Base-by-base conservation (phyloP, 2,888 invertebrate species). In the Cephonodes hylas region DNA sequence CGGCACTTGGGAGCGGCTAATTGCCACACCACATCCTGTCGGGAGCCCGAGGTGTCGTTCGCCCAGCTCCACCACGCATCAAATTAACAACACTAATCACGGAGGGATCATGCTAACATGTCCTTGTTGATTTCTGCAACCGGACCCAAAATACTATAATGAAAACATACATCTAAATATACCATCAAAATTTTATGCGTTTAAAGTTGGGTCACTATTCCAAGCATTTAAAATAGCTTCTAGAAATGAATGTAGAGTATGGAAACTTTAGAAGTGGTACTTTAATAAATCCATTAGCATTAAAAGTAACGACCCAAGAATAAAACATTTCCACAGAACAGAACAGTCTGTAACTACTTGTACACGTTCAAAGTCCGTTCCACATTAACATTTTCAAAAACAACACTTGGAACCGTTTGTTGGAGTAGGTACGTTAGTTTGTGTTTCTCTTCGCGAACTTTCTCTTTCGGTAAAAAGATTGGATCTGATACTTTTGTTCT, bases 1-100 rank as follows among this genome's bases (percentile, higher is more conserved):
- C 82, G 85, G 83, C 89, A 88, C 89, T 87, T 88, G 89, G 86
- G 89, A 81, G 71, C 82, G 63, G 76, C 83, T 88, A 89, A 88
- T 89, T 88, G 84, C 83, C 76, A 72, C 78, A 78, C n/a, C 81
- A 81, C 82, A 76, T 80, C 77, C 74, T 69, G 67, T 65, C 70
- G 66, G 71, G 66, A 66, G 68, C 64, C 73, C 67, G 63, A 71
- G 72, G 75, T 70, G 66, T 63, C 67, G 68, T 70, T 66, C 68
- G 71, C 70, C 64, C 69, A 65, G 66, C 71, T 78, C 76, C 72
- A 78, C 73, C 71, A 66, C 72, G 76, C 74, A 73, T 79, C 70
- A 75, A 75, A 78, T 76, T 75, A 74, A 71, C 70, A 66, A 66
- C 62, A 68, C 72, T 77, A 74, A 78, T 77, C 72, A 70, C 69